Conservation (phyloP, 1,140 invertebrate genomes). For the Brachionus manjavacas region DNA sequence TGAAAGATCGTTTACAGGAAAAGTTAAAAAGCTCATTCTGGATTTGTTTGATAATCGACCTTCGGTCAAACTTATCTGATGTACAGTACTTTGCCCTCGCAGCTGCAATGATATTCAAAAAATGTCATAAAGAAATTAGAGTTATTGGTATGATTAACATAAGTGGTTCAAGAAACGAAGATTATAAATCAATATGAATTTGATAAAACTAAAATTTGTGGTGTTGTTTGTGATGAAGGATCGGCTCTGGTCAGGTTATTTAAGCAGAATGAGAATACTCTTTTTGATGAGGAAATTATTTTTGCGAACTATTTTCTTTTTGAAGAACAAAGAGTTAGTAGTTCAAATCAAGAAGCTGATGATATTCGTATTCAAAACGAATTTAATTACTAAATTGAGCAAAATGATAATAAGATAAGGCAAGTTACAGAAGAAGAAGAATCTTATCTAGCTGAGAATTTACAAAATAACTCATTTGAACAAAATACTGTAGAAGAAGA, state of each 20-base stretch:
- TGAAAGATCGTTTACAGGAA: not conserved
- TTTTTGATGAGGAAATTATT: not conserved
- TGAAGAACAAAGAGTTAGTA: not conserved
- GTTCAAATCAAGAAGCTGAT: not conserved
- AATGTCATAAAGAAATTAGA: no score
- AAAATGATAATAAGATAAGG: not conserved
- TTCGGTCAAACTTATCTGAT: no score
- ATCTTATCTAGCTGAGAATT: not conserved
- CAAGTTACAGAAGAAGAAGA: not conserved
- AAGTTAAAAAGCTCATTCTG: not conserved
- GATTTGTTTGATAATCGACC: not conserved
- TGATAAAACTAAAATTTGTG: not conserved
- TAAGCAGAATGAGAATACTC: not conserved
- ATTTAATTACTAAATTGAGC: not conserved
- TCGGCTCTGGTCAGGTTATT: not conserved
- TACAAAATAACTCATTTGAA: not conserved
- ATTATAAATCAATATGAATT: not conserved
- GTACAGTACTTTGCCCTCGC: not conserved
- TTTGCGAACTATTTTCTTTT: not conserved
- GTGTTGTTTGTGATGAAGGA: not conserved
- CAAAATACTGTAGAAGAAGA: not conserved
- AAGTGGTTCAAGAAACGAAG: not conserved
- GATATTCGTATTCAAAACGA: not conserved
- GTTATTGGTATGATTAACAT: not conserved
- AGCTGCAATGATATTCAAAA: not conserved